Percentiles rank a stretch among this genome's conserved stretches.
phyloP scores from a whole-genome alignment of 2,888 invertebrate species.

The Bhutanitis thaidina region DNA sequence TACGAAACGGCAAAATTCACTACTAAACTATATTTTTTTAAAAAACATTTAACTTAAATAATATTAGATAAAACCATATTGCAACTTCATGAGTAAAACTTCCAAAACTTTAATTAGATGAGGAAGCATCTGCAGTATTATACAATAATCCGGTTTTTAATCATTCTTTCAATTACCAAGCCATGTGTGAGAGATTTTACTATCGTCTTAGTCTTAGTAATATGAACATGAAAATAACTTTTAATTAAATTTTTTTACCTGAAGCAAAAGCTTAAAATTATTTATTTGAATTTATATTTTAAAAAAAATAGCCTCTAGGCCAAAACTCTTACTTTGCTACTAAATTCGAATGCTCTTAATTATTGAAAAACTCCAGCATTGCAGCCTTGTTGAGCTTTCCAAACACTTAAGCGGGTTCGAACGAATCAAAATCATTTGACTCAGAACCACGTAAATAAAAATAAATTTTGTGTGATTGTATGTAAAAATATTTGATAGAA shows the following conservation, averaged over 20 bases:
- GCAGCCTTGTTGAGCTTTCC: constrained; percentile 18
- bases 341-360: constrained; percentile 22
- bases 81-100: too few species aligned
- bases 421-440: constrained; percentile 20
- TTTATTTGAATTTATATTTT: background rate
- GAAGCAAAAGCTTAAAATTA: background rate
- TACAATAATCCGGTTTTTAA: background rate
- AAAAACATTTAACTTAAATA: too few species aligned
- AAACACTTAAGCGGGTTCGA: constrained; percentile 19
- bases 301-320: constrained; percentile 2
- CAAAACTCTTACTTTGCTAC: constrained; percentile 19
- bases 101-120: background rate
- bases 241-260: too few species aligned
- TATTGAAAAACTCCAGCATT: constrained; percentile 21
- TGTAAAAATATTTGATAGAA: constrained; percentile 7
- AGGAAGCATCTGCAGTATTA: background rate
- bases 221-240: too few species aligned
- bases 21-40: too few species aligned
- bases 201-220: too few species aligned
- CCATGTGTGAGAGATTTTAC: background rate
- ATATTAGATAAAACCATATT: too few species aligned
- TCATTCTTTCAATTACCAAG: background rate
- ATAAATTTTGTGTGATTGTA: constrained; percentile 3
- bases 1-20: too few species aligned
- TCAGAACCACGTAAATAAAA: constrained; percentile 12